Evolutionary conservation across 1,140 invertebrate species (phyloP).

Genomic region (Bombyx mandarina): DNA sequence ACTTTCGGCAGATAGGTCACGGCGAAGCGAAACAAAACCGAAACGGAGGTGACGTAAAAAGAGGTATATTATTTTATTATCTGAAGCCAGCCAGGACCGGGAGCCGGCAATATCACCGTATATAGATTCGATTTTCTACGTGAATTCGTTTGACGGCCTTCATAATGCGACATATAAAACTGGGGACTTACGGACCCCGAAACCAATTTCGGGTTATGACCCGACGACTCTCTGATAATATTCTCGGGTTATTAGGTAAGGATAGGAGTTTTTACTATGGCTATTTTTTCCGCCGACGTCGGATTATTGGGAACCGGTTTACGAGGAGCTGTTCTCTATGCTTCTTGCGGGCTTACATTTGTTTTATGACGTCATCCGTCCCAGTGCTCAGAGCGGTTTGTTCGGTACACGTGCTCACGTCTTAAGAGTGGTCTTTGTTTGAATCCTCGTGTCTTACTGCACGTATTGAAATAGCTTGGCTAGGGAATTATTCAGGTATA

Average conservation of each 20-base stretch:
- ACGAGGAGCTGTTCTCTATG: constrained; percentile 39
- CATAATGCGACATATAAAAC: constrained; percentile 71
- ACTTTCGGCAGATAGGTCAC: constrained; percentile 13
- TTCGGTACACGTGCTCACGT: background rate
- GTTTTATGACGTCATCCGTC: constrained; percentile 39
- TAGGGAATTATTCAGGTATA: too few species aligned
- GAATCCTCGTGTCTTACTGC: too few species aligned
- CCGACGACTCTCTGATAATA: constrained; percentile 68
- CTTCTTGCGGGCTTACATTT: constrained; percentile 39
- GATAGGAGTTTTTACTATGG: constrained; percentile 60
- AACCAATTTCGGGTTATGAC: constrained; percentile 71
- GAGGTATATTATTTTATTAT: constrained; percentile 64
- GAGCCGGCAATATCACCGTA: constrained; percentile 64
- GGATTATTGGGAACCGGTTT: constrained; percentile 62
- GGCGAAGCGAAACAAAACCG: constrained; percentile 15
- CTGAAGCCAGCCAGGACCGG: constrained; percentile 51
- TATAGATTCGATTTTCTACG: constrained; percentile 72
- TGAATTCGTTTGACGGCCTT: constrained; percentile 71
- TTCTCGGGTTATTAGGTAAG: constrained; percentile 60
- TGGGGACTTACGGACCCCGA: constrained; percentile 69
- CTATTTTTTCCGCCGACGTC: constrained; percentile 53
- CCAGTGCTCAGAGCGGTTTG: constrained; percentile 14
- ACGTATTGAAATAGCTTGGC: too few species aligned
- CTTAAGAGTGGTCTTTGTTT: too few species aligned
- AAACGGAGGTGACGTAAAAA: constrained; percentile 33